Conservation (phyloP, 2,113 vertebrate genomes). For the Dicerorhinus sumatrensis region DNA sequence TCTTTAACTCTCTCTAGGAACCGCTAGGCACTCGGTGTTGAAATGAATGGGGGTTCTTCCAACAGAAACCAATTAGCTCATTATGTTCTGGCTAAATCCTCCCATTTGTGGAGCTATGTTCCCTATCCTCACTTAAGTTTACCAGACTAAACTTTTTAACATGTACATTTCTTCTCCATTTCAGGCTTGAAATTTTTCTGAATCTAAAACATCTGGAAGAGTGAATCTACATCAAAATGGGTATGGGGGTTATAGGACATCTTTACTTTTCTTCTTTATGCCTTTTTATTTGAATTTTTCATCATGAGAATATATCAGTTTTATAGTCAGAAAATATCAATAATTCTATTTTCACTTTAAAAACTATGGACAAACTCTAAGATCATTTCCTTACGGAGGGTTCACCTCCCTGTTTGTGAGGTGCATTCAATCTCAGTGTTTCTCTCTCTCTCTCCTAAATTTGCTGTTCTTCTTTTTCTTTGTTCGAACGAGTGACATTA, state of each 20-base stretch:
- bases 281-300: not conserved
- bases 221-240: not conserved
- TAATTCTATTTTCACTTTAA: slow-evolving; percentile 5
- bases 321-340: not conserved
- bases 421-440: not conserved
- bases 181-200: slow-evolving; percentile 24
- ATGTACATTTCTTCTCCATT: not conserved
- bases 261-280: not conserved
- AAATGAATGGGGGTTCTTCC: not conserved
- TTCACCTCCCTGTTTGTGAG: not conserved
- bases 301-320: not conserved
- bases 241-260: not conserved
- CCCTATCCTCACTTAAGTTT: not conserved
- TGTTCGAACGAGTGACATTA: not conserved
- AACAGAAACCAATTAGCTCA: not conserved
- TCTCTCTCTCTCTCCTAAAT: not conserved
- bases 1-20: not conserved
- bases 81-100: not conserved
- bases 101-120: not conserved
- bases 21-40: too few relatives aligned
- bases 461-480: not conserved
- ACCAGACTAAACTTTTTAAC: not conserved
- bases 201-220: not conserved
- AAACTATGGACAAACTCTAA: slow-evolving; percentile 1
- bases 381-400: not conserved